A percentile compares a stretch with the other conserved stretches of the same genome.
Conservation (phyloP, 2,113 vertebrate species). For the Chaetorhynchus papuensis region DNA sequence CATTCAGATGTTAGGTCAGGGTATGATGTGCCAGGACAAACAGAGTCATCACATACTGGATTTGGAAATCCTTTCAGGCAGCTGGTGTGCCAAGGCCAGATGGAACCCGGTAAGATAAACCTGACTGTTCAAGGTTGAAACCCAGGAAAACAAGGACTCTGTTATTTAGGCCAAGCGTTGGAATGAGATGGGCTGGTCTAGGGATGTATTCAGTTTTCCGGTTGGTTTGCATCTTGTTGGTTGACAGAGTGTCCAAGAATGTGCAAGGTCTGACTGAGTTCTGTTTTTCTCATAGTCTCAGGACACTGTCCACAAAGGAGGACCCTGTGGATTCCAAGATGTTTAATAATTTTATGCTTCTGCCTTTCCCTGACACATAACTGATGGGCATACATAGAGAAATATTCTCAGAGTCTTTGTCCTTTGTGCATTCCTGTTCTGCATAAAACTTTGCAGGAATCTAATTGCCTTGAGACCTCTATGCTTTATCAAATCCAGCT, state of each 20-base stretch:
- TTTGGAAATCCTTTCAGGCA: constrained; percentile 49
- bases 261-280: not conserved
- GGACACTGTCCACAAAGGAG: not conserved
- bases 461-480: not conserved
- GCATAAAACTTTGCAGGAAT: not conserved
- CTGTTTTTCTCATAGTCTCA: not conserved
- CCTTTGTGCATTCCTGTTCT: not conserved
- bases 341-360: not conserved
- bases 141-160: not conserved
- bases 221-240: not conserved
- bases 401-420: not conserved
- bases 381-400: not conserved
- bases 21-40: constrained; percentile 44
- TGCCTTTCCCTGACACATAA: not conserved
- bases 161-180: not conserved
- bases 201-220: not conserved
- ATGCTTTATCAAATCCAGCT: not conserved
- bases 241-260: not conserved
- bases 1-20: not conserved
- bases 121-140: not conserved
- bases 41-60: not conserved
- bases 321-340: not conserved
- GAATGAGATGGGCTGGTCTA: not conserved
- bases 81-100: constrained; percentile 12
- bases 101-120: not conserved